These are phyloP conservation scores for Gari tellinella DNA, from an alignment of 2,888 invertebrate genomes.

Conservation along the genomic window DNA sequence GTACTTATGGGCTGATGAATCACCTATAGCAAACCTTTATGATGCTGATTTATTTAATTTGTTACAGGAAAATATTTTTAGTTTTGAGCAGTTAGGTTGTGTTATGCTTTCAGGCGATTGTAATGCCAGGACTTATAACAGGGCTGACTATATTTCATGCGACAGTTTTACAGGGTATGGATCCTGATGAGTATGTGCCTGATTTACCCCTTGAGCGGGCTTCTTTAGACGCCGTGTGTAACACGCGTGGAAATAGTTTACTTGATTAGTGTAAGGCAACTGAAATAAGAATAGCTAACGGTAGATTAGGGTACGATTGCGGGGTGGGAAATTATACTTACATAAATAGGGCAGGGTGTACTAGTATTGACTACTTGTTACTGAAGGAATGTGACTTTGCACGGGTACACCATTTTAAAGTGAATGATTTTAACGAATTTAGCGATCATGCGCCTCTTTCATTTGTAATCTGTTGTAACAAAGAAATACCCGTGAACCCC, in stretches of 20 bases:
- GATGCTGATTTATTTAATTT: constrained; percentile 1
- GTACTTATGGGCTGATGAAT: constrained; percentile 6
- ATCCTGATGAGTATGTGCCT: constrained; percentile 2
- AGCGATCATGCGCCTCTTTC: constrained; percentile 13
- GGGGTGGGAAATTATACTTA: background rate
- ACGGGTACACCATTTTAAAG: background rate
- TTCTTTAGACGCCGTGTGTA: background rate
- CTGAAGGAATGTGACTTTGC: background rate
- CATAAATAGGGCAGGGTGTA: background rate
- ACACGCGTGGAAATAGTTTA: background rate
- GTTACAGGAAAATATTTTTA: background rate
- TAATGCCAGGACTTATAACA: background rate
- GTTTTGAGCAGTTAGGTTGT: background rate
- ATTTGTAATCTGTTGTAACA: background rate
- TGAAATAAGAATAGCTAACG: constrained; percentile 3
- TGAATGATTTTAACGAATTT: constrained; percentile 9
- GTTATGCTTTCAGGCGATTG: constrained; percentile 1
- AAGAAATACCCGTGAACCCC: background rate
- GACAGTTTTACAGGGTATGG: background rate
- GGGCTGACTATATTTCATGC: background rate
- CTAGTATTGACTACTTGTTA: constrained; percentile 8
- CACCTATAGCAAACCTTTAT: background rate
- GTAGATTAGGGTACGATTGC: constrained; percentile 2
- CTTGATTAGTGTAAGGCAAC: constrained; percentile 2
- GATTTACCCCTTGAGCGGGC: background rate